Percentiles rank a stretch among this genome's conserved stretches.
Conservation (phyloP, 2,113 vertebrate genomes). For the Varanus komodoensis region DNA sequence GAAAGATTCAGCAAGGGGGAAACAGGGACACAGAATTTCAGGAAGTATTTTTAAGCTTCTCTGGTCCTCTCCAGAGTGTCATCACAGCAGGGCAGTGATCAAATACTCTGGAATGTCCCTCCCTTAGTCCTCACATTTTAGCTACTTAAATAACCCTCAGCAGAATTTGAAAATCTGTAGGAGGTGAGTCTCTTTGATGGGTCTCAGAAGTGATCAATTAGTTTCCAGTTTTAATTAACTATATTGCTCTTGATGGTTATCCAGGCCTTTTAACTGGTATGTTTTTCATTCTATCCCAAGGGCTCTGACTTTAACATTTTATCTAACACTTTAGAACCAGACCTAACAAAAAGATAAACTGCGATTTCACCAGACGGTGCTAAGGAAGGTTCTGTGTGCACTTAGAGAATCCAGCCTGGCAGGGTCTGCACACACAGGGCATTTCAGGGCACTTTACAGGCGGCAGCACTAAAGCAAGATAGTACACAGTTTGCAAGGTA, state of each 20-base stretch:
- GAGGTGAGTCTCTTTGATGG: background rate
- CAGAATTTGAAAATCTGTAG: constrained; percentile 13
- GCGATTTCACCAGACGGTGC: background rate
- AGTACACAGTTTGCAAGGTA: background rate
- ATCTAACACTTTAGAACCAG: background rate
- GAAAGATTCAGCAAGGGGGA: background rate
- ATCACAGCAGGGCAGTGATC: background rate
- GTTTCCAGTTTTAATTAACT: constrained; percentile 20
- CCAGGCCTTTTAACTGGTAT: background rate
- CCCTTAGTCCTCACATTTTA: background rate
- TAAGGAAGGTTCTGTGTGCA: background rate
- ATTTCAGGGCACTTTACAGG: background rate
- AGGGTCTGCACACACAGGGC: background rate
- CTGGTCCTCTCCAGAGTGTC: background rate
- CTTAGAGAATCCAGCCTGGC: background rate
- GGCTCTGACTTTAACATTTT: background rate
- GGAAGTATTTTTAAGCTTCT: background rate
- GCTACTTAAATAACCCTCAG: constrained; percentile 7
- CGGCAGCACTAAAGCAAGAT: background rate
- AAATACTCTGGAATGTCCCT: background rate
- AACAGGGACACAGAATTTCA: background rate
- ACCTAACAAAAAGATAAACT: background rate
- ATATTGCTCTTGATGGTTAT: background rate
- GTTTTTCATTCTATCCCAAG: background rate
- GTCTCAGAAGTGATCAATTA: background rate